Base-by-base conservation (phyloP, 1,140 invertebrate genomes). In the Leguminivora glycinivorella region DNA sequence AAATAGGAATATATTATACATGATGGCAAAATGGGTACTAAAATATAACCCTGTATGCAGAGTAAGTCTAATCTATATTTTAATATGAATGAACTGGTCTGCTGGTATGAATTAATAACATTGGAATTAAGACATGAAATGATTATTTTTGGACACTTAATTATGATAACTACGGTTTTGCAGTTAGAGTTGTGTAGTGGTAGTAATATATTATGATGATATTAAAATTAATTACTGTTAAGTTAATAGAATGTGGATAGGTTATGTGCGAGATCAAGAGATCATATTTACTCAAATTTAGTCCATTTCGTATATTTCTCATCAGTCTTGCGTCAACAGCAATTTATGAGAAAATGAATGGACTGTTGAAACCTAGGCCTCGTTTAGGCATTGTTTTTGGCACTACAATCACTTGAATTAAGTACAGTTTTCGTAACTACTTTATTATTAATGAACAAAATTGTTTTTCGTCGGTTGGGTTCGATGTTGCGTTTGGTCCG, bases 371-470 rank as follows among this genome's bases (percentile, higher is more conserved):
- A 19, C 24, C 70, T 72, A 79, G 71, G 72, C 71, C 68, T 76
- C 70, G 40, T 69, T 79, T 74, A 77, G 60, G 75, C 75, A 71
- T 56, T 75, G 69, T 68, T 73, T 24, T 76, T 80, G 68, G 68
- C 72, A 77, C 68, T 74, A 56, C 69, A 69, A 52, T 70, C 75
- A 72, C 72, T 79, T 63, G 74, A 72, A 75, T 72, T 82, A 24
- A 76, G 77, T 72, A 81, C 69, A 43, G 84, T 78, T 79, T 81
- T 82, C 24, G 82, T 81, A 67, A 82, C 84, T 73, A 87, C 75
- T 82, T 89, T 92, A 72, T 92, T 92, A 82, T 92, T 90, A 52
- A 92, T 90, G 68, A 88, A 86, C 56, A 92, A 70, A 75, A 92
- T 92, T 67, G 90, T 92, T 81, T 89, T 92, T 70, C 90, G 79